Evolutionary conservation across 2,888 invertebrate species (phyloP).

Genomic region (Drosophila koepferae): DNA sequence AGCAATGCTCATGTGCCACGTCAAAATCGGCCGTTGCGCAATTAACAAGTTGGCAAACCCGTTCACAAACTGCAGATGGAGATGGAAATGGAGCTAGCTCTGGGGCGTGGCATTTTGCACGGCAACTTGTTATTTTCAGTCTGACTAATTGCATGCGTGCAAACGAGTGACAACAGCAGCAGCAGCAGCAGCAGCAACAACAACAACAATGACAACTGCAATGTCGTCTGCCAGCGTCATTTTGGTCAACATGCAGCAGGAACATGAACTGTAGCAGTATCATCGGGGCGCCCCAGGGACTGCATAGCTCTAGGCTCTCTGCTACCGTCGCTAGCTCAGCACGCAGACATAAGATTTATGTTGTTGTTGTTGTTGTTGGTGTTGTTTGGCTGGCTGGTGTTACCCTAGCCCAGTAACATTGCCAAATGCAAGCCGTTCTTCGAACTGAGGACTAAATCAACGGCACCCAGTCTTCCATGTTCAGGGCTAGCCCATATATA

Average conservation of each 20-base stretch:
- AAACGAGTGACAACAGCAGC: conserved; percentile 42
- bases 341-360: conserved; percentile 70
- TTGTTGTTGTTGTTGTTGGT: conserved; percentile 30
- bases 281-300: conserved; percentile 2
- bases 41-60: conserved; percentile 37
- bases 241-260: conserved; percentile 37
- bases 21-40: conserved; percentile 37
- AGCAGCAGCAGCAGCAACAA: not conserved
- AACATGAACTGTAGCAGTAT: conserved; percentile 25
- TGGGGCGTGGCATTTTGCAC: conserved; percentile 70
- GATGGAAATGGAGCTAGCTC: not conserved
- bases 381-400: conserved; percentile 10
- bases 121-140: conserved; percentile 77
- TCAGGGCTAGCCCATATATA: conserved; percentile 34
- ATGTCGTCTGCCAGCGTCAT: conserved; percentile 31
- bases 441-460: conserved; percentile 69
- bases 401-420: conserved; percentile 22
- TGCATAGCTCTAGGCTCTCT: conserved; percentile 13
- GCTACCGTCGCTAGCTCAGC: conserved; percentile 51
- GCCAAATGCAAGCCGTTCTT: conserved; percentile 62
- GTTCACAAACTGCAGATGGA: not conserved
- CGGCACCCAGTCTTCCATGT: conserved; percentile 43
- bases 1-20: conserved; percentile 29
- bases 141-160: conserved; percentile 76
- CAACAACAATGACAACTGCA: conserved; percentile 36